Conservation (phyloP, 2,888 invertebrate species). For the Drosophila colorata region DNA sequence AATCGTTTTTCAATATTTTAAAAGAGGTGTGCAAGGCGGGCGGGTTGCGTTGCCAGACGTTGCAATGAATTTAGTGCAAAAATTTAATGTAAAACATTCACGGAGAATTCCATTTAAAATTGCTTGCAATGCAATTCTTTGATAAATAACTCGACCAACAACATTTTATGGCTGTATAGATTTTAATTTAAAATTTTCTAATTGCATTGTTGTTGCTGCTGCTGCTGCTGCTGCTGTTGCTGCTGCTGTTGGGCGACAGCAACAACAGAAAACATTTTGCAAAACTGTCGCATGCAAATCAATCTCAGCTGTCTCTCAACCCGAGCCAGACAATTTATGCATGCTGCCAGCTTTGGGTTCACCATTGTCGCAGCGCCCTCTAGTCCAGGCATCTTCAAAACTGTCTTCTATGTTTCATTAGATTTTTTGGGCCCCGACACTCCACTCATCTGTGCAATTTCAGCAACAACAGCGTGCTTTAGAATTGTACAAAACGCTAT, state of each 20-base stretch:
- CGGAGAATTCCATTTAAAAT: constrained; percentile 23
- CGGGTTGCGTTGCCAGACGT: background rate
- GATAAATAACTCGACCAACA: constrained; percentile 48
- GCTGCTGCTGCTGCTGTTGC: background rate
- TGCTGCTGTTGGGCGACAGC: constrained; percentile 6
- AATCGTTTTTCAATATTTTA: constrained; percentile 78
- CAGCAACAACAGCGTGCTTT: constrained; percentile 12
- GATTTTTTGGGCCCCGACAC: constrained; percentile 52
- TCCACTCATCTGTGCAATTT: constrained; percentile 50
- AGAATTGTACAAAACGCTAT: constrained; percentile 14
- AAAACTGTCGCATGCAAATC: constrained; percentile 79
- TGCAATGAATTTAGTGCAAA: constrained; percentile 20
- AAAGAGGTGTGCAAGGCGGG: background rate
- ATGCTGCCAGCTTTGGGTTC: constrained; percentile 45
- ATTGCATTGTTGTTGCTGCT: constrained; percentile 48
- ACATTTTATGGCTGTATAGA: constrained; percentile 52
- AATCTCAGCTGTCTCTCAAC: constrained; percentile 70
- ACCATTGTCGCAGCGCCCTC: constrained; percentile 45
- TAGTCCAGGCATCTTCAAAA: constrained; percentile 30
- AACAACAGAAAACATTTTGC: constrained; percentile 43
- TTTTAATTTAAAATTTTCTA: constrained; percentile 73
- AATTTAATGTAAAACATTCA: constrained; percentile 17
- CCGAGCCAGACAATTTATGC: constrained; percentile 75
- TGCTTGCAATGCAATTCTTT: constrained; percentile 36
- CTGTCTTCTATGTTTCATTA: constrained; percentile 71